These are phyloP conservation scores for Alitta virens DNA, from an alignment of 2,888 invertebrate genomes.

Conservation along the genomic window DNA sequence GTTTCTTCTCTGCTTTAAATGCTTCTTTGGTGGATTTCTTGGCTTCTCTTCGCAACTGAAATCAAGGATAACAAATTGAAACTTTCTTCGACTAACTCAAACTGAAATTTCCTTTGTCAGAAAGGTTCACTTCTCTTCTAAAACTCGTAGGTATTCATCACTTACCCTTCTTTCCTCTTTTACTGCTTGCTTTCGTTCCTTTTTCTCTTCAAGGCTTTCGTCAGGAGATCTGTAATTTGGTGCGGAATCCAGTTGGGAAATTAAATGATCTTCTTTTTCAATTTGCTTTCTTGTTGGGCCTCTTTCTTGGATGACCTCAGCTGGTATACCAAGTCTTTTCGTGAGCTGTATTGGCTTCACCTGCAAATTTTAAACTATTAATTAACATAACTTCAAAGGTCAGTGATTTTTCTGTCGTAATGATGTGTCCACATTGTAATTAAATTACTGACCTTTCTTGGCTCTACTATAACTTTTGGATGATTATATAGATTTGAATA, in stretches of 20 bases:
- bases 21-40: conserved; percentile 52
- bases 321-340: conserved; percentile 38
- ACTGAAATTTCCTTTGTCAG: no score
- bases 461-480: conserved; percentile 65
- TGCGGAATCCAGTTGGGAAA: conserved; percentile 32
- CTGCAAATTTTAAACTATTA: conserved; percentile 5
- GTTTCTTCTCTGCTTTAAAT: conserved; percentile 46
- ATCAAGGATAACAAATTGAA: no score
- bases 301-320: conserved; percentile 31
- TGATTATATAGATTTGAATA: conserved; percentile 90
- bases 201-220: conserved; percentile 49
- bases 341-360: conserved; percentile 36
- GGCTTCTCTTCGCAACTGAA: conserved; percentile 48
- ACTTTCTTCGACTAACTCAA: no score
- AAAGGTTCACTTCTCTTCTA: no score
- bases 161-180: conserved; percentile 49
- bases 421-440: not conserved
- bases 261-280: conserved; percentile 33
- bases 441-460: conserved; percentile 34
- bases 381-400: not conserved
- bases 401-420: not conserved
- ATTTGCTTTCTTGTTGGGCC: conserved; percentile 45
- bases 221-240: conserved; percentile 42
- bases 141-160: not conserved
- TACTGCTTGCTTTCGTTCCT: conserved; percentile 45